These are phyloP conservation scores for Lasioglossum oenotherae DNA, from an alignment of 2,888 invertebrate species.

Conservation along the genomic window DNA sequence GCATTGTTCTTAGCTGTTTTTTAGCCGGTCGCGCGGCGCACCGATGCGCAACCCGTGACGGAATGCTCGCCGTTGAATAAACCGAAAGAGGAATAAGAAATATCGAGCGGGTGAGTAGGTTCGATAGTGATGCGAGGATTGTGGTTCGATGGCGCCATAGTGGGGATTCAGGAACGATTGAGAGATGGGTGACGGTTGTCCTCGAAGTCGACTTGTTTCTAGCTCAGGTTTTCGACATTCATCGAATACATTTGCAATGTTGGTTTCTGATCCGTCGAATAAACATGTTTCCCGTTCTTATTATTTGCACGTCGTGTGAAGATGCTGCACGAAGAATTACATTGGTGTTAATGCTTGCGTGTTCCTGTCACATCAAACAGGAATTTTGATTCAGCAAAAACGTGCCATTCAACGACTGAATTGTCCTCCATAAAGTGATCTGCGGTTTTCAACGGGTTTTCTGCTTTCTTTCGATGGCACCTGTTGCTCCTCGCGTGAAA, in stretches of 20 bases:
- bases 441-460: constrained; percentile 29
- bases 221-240: not conserved
- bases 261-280: not conserved
- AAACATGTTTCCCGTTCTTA: not conserved
- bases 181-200: not conserved
- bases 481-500: constrained; percentile 58
- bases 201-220: not conserved
- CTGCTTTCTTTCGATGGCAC: constrained; percentile 52
- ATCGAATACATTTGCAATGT: not conserved
- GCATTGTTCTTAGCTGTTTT: constrained; percentile 33
- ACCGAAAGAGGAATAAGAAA: constrained; percentile 16
- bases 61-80: not conserved
- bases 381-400: not conserved
- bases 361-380: not conserved
- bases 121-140: not conserved
- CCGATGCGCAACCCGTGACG: constrained; percentile 39
- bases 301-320: not conserved
- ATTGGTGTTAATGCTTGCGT: not conserved
- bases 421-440: constrained; percentile 14
- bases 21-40: constrained; percentile 35
- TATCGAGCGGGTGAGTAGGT: not conserved
- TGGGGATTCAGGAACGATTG: not conserved
- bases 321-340: not conserved
- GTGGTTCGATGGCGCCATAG: not conserved
- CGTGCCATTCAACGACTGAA: not conserved